These are phyloP conservation scores for Coracopsis vasa DNA, from an alignment of 2,113 vertebrate genomes.

Conservation along the genomic window DNA sequence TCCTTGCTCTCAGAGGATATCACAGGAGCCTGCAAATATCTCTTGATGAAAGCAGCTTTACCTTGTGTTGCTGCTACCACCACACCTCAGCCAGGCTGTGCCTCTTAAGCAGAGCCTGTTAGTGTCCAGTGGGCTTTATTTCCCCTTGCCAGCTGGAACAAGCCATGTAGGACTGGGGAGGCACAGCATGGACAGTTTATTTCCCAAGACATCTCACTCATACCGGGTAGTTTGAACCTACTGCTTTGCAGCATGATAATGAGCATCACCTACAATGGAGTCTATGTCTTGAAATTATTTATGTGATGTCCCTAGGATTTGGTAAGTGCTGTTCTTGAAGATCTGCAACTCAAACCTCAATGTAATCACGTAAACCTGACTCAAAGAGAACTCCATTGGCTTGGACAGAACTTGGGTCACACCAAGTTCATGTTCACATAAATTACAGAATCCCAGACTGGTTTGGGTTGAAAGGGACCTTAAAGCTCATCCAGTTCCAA, in stretches of 20 bases:
- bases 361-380: neutral
- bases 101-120: neutral
- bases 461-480: neutral
- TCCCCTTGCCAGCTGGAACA: neutral
- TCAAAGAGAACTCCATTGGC: rapidly evolving
- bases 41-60: neutral
- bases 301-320: neutral
- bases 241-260: neutral
- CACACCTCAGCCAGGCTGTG: neutral
- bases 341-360: neutral
- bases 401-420: neutral
- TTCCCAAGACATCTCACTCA: neutral
- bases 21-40: neutral
- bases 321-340: neutral
- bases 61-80: neutral
- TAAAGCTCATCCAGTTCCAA: neutral
- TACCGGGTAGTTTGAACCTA: neutral
- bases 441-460: neutral
- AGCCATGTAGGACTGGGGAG: neutral
- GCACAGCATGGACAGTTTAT: neutral
- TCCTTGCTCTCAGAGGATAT: neutral
- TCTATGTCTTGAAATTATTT: neutral
- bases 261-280: neutral
- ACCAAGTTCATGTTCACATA: neutral
- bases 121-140: neutral